Conservation (phyloP, 2,113 vertebrate species). For the Muntiacus muntjak region DNA sequence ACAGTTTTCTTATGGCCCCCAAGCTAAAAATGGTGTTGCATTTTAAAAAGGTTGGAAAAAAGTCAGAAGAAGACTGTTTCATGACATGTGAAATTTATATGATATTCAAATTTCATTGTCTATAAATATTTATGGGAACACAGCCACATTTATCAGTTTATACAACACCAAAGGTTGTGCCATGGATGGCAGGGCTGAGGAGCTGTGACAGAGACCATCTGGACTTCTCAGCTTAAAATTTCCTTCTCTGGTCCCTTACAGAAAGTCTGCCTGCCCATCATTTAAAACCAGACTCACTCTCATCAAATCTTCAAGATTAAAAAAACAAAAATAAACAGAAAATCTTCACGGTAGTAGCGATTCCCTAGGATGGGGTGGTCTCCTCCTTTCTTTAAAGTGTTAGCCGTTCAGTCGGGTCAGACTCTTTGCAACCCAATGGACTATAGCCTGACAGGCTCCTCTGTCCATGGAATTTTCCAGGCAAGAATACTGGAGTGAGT, state of each 20-base stretch:
- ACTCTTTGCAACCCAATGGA: not conserved
- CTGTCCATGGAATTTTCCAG: not conserved
- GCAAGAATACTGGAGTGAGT: not conserved
- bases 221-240: not conserved
- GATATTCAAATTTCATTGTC: slow-evolving; percentile 45
- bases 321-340: not conserved
- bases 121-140: slow-evolving; percentile 28
- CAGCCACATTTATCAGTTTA: not conserved
- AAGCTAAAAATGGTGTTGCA: not conserved
- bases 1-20: not conserved
- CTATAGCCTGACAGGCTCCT: not conserved
- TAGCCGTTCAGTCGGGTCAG: not conserved
- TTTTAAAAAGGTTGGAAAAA: not conserved
- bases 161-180: not conserved
- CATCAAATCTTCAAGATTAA: not conserved
- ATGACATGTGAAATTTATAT: not conserved
- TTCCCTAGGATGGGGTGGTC: fast-evolving
- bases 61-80: not conserved
- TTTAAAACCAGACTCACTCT: not conserved
- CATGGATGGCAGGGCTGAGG: not conserved
- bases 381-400: not conserved
- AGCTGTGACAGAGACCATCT: not conserved
- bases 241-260: not conserved
- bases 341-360: not conserved
- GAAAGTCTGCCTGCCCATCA: not conserved